A percentile compares a stretch with the other conserved stretches of the same genome.
Evolutionary conservation across 2,113 vertebrate genomes (phyloP).

Genomic region (Pagrus major): DNA sequence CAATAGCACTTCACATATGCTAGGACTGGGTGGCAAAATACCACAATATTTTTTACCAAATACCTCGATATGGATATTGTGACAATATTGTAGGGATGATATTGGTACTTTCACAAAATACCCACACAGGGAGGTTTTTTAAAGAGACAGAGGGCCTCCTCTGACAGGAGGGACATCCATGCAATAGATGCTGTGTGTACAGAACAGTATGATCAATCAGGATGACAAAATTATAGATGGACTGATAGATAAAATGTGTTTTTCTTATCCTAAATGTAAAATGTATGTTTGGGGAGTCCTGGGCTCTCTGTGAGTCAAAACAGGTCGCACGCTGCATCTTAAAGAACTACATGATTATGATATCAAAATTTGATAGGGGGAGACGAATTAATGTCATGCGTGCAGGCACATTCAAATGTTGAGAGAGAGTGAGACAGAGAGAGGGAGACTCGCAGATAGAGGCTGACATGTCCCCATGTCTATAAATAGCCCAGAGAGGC

Average conservation of each 20-base stretch:
- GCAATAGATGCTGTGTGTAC: background rate
- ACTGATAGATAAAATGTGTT: background rate
- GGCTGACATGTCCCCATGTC: slow-evolving; percentile 73
- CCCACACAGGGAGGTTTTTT: no score
- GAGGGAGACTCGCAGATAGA: slow-evolving; percentile 68
- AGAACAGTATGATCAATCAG: background rate
- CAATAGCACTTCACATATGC: no score
- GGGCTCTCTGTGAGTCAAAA: background rate
- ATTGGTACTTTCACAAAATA: no score
- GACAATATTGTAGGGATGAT: no score
- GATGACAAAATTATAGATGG: background rate
- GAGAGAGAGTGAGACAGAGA: slow-evolving; percentile 43
- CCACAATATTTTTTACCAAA: no score
- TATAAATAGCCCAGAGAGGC: slow-evolving; percentile 82
- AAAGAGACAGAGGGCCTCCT: background rate
- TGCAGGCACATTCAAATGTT: background rate
- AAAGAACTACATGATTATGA: slow-evolving; percentile 31
- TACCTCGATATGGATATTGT: no score
- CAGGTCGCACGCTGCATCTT: slow-evolving; percentile 1
- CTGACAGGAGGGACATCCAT: background rate
- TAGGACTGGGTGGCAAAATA: no score
- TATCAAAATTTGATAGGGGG: slow-evolving; percentile 39
- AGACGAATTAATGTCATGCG: slow-evolving; percentile 5
- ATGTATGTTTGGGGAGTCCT: background rate
- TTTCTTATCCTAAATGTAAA: background rate